phyloP scores from a whole-genome alignment of 2,888 invertebrate genomes.

The Sphecodes monilicornis region DNA sequence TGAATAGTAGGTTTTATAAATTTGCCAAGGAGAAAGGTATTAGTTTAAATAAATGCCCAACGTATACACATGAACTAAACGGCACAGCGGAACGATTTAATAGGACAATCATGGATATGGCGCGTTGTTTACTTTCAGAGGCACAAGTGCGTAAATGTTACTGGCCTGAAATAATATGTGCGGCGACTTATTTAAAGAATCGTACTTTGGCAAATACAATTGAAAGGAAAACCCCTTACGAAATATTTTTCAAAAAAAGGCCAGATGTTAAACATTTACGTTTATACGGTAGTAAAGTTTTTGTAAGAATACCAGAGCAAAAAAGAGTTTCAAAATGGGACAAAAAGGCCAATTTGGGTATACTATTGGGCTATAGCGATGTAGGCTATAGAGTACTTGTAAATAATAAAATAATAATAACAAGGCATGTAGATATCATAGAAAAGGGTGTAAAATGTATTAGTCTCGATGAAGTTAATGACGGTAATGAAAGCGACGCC shows the following conservation, averaged over 20 bases:
- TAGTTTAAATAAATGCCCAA: conserved; percentile 20
- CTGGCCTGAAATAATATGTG: no score
- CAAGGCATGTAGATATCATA: no score
- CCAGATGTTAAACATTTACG: conserved; percentile 15
- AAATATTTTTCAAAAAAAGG: conserved; percentile 25
- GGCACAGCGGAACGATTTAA: conserved; percentile 18
- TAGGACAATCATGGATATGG: conserved; percentile 32
- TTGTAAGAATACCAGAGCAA: conserved; percentile 17
- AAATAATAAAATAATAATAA: background rate
- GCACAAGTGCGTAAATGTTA: conserved; percentile 11
- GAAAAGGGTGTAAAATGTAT: no score
- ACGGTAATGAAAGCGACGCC: no score
- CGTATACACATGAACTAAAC: conserved; percentile 5
- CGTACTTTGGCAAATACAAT: conserved; percentile 16
- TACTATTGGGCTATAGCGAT: conserved; percentile 20
- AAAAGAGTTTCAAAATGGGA: conserved; percentile 20
- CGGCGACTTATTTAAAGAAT: conserved; percentile 19
- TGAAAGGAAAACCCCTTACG: conserved; percentile 22
- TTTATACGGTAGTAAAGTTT: conserved; percentile 20
- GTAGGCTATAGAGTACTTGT: background rate
- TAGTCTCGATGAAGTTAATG: no score
- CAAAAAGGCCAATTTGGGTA: conserved; percentile 1
- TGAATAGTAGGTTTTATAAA: conserved; percentile 6
- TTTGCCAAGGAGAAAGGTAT: conserved; percentile 27
- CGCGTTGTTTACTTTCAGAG: conserved; percentile 26